Percentiles rank a stretch among this genome's conserved stretches.
Conservation (phyloP, 1,140 invertebrate genomes). For the Gonatopus flavifemur region DNA sequence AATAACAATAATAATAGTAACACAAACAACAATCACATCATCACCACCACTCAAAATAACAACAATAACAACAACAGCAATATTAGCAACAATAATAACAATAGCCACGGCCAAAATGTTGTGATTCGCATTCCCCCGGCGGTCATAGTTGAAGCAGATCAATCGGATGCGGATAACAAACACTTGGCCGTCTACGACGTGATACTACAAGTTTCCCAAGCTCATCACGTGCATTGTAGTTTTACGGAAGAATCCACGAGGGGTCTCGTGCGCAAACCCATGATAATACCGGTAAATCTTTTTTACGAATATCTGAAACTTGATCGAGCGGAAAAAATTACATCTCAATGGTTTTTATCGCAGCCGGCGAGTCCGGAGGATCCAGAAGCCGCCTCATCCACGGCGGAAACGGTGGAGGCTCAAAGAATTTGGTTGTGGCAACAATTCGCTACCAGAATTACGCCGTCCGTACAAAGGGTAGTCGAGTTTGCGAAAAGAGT, state of each 20-base stretch:
- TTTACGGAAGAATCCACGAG: constrained; percentile 86
- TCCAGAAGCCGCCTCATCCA: constrained; percentile 66
- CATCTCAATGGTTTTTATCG: constrained; percentile 15
- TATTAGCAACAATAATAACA: constrained; percentile 33
- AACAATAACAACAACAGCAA: constrained; percentile 33
- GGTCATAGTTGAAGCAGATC: constrained; percentile 50
- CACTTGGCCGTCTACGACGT: constrained; percentile 79
- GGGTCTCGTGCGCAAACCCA: constrained; percentile 70
- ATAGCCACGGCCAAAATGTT: constrained; percentile 40
- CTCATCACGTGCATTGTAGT: constrained; percentile 85
- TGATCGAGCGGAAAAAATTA: neutral
- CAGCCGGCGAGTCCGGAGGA: constrained; percentile 58
- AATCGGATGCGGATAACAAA: constrained; percentile 60
- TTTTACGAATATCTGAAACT: neutral
- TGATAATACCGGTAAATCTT: constrained; percentile 67
- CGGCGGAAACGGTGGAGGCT: constrained; percentile 67
- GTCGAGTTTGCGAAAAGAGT: constrained; percentile 93
- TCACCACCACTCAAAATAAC: too few relatives aligned
- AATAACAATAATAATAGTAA: constrained; percentile 18
- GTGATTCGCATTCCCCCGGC: constrained; percentile 44
- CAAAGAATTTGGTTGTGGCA: constrained; percentile 77
- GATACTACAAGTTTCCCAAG: constrained; percentile 85
- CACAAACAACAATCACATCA: constrained; percentile 17
- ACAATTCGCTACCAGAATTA: constrained; percentile 75
- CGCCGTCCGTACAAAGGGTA: constrained; percentile 85